These are phyloP conservation scores for Trichomalopsis sarcophagae DNA, from an alignment of 1,140 invertebrate genomes.

Conservation along the genomic window DNA sequence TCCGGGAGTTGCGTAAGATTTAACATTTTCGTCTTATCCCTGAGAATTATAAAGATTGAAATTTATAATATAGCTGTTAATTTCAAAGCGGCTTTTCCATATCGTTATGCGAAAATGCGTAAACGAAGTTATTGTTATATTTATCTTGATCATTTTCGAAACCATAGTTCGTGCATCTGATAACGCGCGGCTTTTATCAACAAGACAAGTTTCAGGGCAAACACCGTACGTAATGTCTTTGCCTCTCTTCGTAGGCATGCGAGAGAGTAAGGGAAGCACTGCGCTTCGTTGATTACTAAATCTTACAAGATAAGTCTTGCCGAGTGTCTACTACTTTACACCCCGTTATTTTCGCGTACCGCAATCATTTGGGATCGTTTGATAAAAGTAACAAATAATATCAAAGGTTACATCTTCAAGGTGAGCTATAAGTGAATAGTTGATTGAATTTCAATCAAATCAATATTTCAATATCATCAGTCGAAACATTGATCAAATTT, in stretches of 20 bases:
- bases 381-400: too few species aligned
- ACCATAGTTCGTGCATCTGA: background rate
- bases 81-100: too few species aligned
- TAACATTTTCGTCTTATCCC: too few species aligned
- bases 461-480: too few species aligned
- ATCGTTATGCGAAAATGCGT: too few species aligned
- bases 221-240: background rate
- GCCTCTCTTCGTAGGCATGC: background rate
- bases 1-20: too few species aligned
- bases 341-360: background rate
- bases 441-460: too few species aligned
- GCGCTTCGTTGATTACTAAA: background rate
- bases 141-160: background rate
- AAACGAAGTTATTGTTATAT: too few species aligned
- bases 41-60: too few species aligned
- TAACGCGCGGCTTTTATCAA: background rate
- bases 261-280: background rate
- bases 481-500: background rate
- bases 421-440: background rate
- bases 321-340: background rate
- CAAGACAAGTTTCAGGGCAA: background rate
- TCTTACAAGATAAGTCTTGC: conserved; percentile 13
- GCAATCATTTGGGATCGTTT: background rate
- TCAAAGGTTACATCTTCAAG: background rate
- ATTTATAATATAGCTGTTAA: too few species aligned